A percentile compares a stretch with the other conserved stretches of the same genome.
Evolutionary conservation across 2,888 invertebrate species (phyloP).

Genomic region (Cataglyphis rosenhaueri): DNA sequence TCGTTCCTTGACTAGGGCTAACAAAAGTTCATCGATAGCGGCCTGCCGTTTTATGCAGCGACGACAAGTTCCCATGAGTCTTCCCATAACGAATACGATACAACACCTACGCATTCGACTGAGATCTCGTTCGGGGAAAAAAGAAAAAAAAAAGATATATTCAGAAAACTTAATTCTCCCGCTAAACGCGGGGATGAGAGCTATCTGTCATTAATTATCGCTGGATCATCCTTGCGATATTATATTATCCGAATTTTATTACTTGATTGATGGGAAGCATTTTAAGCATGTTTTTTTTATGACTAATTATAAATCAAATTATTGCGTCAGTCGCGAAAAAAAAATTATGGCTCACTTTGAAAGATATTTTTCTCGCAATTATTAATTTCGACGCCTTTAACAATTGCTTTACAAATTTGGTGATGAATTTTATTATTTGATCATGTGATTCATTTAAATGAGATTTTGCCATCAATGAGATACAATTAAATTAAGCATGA

Average conservation of each 20-base stretch:
- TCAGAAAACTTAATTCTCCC: slow-evolving; percentile 60
- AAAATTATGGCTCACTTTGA: slow-evolving; percentile 1
- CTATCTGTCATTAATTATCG: slow-evolving; percentile 25
- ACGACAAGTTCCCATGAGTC: slow-evolving; percentile 68
- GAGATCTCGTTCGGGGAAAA: slow-evolving; percentile 10
- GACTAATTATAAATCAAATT: slow-evolving; percentile 13
- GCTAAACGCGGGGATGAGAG: neutral
- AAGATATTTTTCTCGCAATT: neutral
- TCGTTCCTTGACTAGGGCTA: slow-evolving; percentile 59
- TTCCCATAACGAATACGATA: slow-evolving; percentile 66
- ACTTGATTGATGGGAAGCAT: neutral
- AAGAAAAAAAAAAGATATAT: neutral
- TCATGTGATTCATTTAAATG: neutral
- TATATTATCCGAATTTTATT: slow-evolving; percentile 17
- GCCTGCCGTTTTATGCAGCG: slow-evolving; percentile 55
- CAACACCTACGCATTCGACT: slow-evolving; percentile 56
- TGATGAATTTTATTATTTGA: neutral
- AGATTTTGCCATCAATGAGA: neutral
- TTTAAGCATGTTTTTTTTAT: neutral
- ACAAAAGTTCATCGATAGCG: slow-evolving; percentile 72
- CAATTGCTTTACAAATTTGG: neutral
- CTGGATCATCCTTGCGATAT: neutral
- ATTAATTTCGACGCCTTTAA: slow-evolving; percentile 7
- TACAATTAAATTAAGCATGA: neutral
- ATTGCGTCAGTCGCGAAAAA: neutral